Evolutionary conservation across 2,797 vertebrate genomes (phyloP), one percentile per base, ranked within the genome.

Genomic region (Gymnoscopelus braueri): DNA sequence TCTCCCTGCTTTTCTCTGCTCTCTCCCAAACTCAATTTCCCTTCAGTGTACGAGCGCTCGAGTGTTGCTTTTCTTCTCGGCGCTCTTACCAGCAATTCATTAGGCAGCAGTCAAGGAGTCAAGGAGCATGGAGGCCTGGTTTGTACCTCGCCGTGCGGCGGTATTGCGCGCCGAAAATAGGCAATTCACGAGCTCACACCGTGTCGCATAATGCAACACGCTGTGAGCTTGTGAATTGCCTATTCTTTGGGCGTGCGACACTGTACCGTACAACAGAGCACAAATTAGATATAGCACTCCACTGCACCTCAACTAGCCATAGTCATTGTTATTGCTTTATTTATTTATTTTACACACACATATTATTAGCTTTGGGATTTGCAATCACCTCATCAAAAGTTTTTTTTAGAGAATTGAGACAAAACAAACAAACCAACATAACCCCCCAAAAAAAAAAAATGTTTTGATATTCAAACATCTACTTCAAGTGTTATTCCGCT

Each of bases 401-500:
- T 19, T 35, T 74, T 63, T 3, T 6, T 62, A 63, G 54, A 65
- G 1, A 76, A 69, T 4, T 49, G 23, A 60, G 32, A 54, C 51
- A n/a, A 78, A 71, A 57, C n/a, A 86, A 78, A 65, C 65, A 81
- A 74, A 79, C 35, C 87, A 83, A 77, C 60, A 79, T 53, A 63
- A 63, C 5, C 3, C 29, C 29, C 29, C 14, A 79, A 67, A 32
- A 39, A 64, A 26, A 2, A 29, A 82, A 73, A 63, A 50, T 47
- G 14, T 32, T 51, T 85, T 85, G 66, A 83, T 88, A 87, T 87
- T 69, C 82, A 77, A 86, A 83, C 78, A 84, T 88, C 50, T 32
- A 86, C 82, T 85, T 90, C 79, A 85, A 88, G 82, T 81, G 77
- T 90, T 90, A 85, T 87, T 87, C 80, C 82, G 87, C 84, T 82